Evolutionary conservation across 2,797 vertebrate species (phyloP).

Genomic region (Lacerta agilis): DNA sequence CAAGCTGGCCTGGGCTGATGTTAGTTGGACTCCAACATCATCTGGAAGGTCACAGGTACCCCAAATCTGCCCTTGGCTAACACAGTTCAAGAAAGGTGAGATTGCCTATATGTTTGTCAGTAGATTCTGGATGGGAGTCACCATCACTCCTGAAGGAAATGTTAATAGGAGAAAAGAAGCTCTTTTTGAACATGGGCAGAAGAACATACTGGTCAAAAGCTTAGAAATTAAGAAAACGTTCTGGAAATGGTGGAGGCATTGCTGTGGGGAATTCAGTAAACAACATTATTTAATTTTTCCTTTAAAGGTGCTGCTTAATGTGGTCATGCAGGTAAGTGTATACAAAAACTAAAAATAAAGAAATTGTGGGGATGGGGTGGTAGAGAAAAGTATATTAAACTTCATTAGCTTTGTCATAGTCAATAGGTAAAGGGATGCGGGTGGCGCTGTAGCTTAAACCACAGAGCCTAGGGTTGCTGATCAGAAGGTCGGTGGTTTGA

Average conservation of each 20-base stretch:
- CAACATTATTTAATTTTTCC: neutral
- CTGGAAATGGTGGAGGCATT: neutral
- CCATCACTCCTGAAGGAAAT: too few relatives aligned
- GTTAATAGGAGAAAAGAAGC: neutral
- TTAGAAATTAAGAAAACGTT: neutral
- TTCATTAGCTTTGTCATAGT: neutral
- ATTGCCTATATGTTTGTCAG: too few relatives aligned
- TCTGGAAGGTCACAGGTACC: neutral
- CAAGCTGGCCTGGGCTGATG: neutral
- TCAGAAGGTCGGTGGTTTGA: too few relatives aligned
- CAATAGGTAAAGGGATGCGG: neutral
- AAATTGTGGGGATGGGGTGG: neutral
- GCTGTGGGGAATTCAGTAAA: too few relatives aligned
- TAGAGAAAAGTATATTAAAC: neutral
- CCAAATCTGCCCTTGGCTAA: too few relatives aligned
- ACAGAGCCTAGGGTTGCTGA: too few relatives aligned
- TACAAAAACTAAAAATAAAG: neutral
- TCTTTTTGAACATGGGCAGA: neutral
- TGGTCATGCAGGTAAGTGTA: neutral
- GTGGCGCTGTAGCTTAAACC: too few relatives aligned
- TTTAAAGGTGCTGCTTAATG: neutral
- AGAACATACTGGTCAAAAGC: neutral
- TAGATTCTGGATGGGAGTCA: too few relatives aligned
- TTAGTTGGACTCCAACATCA: neutral
- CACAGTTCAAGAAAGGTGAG: too few relatives aligned